Conservation (phyloP, 2,888 invertebrate species). For the Bimastos eiseni region DNA sequence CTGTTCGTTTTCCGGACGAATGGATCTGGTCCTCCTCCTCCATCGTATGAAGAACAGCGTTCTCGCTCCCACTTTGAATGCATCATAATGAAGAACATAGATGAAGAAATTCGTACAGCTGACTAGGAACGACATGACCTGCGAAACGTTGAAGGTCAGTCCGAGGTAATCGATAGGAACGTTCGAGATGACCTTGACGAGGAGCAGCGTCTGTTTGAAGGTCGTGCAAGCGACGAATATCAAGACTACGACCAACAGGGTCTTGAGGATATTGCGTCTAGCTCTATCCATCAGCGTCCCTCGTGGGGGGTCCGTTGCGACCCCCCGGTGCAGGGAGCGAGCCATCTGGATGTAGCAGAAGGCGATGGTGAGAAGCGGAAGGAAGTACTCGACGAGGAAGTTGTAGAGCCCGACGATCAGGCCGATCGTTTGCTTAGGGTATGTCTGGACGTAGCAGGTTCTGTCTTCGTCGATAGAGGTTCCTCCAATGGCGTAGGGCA, state of each 20-base stretch:
- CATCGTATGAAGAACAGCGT: background rate
- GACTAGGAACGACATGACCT: background rate
- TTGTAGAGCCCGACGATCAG: background rate
- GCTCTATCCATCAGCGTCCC: background rate
- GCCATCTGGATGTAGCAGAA: conserved; percentile 27
- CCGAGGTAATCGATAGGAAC: background rate
- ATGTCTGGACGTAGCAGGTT: background rate
- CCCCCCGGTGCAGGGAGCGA: background rate
- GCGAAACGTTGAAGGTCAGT: background rate
- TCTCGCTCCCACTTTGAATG: background rate
- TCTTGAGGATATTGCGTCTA: conserved; percentile 15
- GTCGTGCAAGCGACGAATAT: background rate
- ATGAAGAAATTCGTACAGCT: background rate
- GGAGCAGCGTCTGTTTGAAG: background rate
- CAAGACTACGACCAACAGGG: conserved; percentile 14
- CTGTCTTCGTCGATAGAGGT: background rate
- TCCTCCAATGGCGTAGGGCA: background rate
- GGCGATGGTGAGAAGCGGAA: background rate
- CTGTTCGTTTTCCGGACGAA: too few relatives aligned
- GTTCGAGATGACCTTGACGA: background rate
- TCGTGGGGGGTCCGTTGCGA: background rate
- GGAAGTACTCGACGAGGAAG: conserved; percentile 21
- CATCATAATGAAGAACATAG: background rate
- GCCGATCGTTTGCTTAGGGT: background rate
- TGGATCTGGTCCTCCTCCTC: too few relatives aligned